Conservation (phyloP, 2,113 vertebrate species). For the Calyptomena viridis region DNA sequence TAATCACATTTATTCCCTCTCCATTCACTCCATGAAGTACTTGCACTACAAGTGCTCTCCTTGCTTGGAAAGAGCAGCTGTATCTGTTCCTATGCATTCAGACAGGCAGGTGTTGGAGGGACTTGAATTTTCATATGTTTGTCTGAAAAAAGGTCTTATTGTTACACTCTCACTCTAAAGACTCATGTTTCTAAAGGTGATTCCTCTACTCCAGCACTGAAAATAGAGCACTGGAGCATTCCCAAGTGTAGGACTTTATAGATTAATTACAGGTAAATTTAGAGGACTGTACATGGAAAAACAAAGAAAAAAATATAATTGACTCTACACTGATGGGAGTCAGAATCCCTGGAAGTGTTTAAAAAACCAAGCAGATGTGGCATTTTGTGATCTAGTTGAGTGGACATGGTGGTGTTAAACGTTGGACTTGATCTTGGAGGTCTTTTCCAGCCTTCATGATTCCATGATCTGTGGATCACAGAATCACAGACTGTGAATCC, state of each 20-base stretch:
- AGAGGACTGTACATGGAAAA: neutral
- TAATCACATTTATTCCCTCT: conserved; percentile 40
- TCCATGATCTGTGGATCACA: neutral
- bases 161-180: neutral
- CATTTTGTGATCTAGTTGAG: neutral
- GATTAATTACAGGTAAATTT: neutral
- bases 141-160: neutral
- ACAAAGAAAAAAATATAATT: neutral
- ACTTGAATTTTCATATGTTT: neutral
- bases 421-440: too few relatives aligned
- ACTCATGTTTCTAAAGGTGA: neutral
- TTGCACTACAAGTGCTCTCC: neutral
- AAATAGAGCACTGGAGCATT: neutral
- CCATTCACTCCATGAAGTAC: neutral
- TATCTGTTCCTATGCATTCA: neutral
- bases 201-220: neutral
- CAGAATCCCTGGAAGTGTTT: neutral
- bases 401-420: too few relatives aligned
- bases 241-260: neutral
- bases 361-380: neutral
- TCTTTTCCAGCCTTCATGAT: neutral
- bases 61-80: neutral
- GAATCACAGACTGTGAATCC: too few relatives aligned
- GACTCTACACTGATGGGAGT: neutral
- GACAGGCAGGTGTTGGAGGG: neutral